Evolutionary conservation across 2,797 vertebrate genomes (phyloP).

Genomic region (Vultur gryphus): DNA sequence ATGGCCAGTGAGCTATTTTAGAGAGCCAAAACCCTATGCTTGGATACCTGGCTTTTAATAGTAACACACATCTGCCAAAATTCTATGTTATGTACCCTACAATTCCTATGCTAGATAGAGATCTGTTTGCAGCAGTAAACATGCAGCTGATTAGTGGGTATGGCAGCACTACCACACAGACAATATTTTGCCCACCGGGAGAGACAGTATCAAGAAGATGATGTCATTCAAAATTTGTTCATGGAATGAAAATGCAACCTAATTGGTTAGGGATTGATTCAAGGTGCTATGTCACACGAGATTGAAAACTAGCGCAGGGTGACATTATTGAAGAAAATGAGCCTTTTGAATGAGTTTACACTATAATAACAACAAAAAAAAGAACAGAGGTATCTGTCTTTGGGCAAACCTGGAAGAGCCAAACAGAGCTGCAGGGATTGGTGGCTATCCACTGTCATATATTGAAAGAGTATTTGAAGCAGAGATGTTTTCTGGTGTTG

Average conservation of each 20-base stretch:
- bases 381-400: background rate
- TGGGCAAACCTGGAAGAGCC: background rate
- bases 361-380: background rate
- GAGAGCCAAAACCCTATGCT: background rate
- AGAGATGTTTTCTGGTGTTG: background rate
- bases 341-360: background rate
- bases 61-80: background rate
- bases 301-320: background rate
- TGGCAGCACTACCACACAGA: background rate
- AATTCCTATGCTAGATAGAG: background rate
- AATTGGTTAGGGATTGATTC: background rate
- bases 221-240: background rate
- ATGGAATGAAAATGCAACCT: background rate
- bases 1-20: background rate
- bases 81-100: background rate
- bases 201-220: background rate
- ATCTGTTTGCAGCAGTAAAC: background rate
- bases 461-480: background rate
- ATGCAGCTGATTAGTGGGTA: background rate
- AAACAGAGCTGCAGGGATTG: background rate
- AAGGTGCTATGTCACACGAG: background rate
- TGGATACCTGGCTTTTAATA: background rate
- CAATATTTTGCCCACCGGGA: background rate
- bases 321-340: background rate
- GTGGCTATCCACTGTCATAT: background rate